Percentiles rank a stretch among this genome's conserved stretches.
These are phyloP conservation scores for Lophotis ruficrista DNA, from an alignment of 2,113 vertebrate species.

Conservation along the genomic window DNA sequence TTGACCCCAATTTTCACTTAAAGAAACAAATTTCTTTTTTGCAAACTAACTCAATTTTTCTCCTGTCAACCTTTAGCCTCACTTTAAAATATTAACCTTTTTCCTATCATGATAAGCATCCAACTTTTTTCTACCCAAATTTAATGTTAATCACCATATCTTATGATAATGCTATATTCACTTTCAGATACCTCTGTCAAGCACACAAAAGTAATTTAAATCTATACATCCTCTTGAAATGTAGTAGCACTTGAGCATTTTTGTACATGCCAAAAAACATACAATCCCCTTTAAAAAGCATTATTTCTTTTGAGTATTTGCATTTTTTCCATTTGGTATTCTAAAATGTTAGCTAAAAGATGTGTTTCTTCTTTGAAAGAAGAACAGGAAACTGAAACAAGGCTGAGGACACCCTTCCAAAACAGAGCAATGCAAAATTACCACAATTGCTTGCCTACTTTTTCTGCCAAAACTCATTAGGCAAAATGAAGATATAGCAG, in stretches of 20 bases:
- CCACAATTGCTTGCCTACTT: not conserved
- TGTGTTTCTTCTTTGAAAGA: not conserved
- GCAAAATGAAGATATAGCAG: not conserved
- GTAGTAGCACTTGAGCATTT: not conserved
- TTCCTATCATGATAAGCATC: conserved; percentile 69
- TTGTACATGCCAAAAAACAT: not conserved
- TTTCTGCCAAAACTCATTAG: conserved; percentile 4
- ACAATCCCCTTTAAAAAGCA: not conserved
- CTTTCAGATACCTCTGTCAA: conserved; percentile 32
- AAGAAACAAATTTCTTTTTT: conserved; percentile 83
- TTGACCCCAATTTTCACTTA: conserved; percentile 85
- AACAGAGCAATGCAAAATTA: not conserved
- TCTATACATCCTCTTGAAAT: not conserved
- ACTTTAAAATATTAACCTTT: conserved; percentile 83
- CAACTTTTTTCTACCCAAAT: conserved; percentile 69
- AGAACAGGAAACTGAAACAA: not conserved
- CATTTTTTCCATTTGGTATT: conserved; percentile 5
- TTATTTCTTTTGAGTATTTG: not conserved
- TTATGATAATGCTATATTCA: conserved; percentile 61
- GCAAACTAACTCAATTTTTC: conserved; percentile 85
- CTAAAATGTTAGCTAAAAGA: not conserved
- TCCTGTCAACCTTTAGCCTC: conserved; percentile 82
- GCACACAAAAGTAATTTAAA: conserved; percentile 45
- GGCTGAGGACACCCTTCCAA: not conserved
- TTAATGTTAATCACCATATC: conserved; percentile 67